These are phyloP conservation scores for Pristiophorus japonicus DNA, from an alignment of 2,113 vertebrate species.

Conservation along the genomic window DNA sequence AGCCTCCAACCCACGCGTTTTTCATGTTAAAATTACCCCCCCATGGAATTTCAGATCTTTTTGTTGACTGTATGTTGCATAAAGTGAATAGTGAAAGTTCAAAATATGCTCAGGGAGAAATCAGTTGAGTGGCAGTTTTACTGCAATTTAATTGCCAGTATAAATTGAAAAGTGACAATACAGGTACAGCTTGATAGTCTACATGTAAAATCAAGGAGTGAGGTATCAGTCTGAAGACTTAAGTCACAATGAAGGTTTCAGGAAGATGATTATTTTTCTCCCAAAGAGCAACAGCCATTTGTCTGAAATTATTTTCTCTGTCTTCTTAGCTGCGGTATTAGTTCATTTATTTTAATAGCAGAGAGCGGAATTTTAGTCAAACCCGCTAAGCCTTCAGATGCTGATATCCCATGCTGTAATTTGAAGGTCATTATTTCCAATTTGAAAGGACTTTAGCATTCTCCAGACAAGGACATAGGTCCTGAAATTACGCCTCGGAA, in stretches of 20 bases:
- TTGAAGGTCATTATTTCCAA: conserved; percentile 18
- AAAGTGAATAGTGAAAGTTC: background rate
- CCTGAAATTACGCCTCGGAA: background rate
- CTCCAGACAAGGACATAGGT: background rate
- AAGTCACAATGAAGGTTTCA: background rate
- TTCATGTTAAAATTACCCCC: too few relatives aligned
- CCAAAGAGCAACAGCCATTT: background rate
- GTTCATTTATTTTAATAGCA: background rate
- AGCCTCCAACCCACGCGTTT: too few relatives aligned
- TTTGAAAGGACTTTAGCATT: conserved; percentile 23
- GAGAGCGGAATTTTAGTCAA: background rate
- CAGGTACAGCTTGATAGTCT: background rate
- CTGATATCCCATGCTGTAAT: background rate
- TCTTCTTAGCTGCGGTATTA: background rate
- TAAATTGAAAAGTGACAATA: background rate
- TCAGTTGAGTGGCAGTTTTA: background rate
- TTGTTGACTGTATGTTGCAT: background rate
- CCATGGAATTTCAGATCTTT: background rate
- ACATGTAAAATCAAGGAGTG: background rate
- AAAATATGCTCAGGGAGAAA: background rate
- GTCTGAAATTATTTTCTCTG: background rate
- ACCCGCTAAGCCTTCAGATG: background rate
- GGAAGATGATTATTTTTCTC: background rate
- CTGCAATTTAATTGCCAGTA: background rate
- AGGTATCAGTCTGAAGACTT: background rate